Conservation (phyloP, 1,140 invertebrate species). For the Brachionus plicatilis region DNA sequence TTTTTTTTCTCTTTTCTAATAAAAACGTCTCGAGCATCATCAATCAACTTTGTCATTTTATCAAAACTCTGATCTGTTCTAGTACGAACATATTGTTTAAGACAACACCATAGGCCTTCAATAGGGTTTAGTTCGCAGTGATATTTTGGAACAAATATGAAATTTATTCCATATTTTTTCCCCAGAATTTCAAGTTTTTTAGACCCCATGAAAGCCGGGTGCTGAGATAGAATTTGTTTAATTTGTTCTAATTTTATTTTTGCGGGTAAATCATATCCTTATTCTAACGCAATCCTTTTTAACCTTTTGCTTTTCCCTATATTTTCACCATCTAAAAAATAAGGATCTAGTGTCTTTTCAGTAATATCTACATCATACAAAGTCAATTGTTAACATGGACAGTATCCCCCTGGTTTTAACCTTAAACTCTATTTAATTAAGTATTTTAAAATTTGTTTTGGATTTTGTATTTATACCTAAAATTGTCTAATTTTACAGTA, state of each 20-base stretch:
- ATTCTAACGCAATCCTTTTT: not conserved
- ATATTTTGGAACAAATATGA: not conserved
- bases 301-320: not conserved
- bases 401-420: not conserved
- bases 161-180: not conserved
- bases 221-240: not conserved
- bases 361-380: not conserved
- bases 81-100: too few relatives aligned
- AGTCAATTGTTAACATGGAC: not conserved
- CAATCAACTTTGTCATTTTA: too few relatives aligned
- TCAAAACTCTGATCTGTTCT: too few relatives aligned
- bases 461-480: not conserved
- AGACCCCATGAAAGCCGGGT: not conserved
- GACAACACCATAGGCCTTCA: not conserved
- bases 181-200: not conserved
- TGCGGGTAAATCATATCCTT: not conserved
- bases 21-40: too few relatives aligned
- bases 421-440: not conserved
- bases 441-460: not conserved
- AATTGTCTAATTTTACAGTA: not conserved
- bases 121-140: not conserved
- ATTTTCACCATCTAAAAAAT: not conserved
- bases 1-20: too few relatives aligned
- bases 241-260: not conserved
- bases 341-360: not conserved